Percentiles rank a stretch among this genome's conserved stretches.
Evolutionary conservation across 2,888 invertebrate species (phyloP).

Genomic region (Ochlodes sylvanus): DNA sequence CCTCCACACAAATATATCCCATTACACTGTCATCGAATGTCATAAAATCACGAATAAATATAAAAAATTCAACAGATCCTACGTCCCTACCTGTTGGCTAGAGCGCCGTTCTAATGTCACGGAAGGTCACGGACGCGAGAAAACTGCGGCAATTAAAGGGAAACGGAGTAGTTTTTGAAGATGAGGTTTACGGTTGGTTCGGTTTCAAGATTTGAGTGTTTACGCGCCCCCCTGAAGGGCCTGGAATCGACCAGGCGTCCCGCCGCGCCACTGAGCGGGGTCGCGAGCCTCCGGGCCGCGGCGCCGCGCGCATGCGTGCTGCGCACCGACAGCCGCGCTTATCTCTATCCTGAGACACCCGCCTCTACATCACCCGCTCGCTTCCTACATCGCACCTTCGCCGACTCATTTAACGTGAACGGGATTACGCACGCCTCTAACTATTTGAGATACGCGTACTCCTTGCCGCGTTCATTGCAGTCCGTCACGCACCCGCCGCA

Average conservation of each 20-base stretch:
- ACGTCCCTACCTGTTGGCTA: constrained; percentile 29
- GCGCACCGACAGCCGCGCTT: constrained; percentile 42
- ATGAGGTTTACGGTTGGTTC: constrained; percentile 60
- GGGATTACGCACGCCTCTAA: constrained; percentile 48
- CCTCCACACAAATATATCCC: constrained; percentile 24
- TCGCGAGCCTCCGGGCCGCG: constrained; percentile 64
- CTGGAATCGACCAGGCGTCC: constrained; percentile 81
- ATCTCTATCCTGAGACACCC: constrained; percentile 41
- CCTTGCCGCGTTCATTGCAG: constrained; percentile 33
- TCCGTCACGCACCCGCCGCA: constrained; percentile 50
- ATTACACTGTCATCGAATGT: constrained; percentile 32
- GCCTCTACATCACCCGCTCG: constrained; percentile 52
- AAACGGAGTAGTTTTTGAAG: constrained; percentile 45
- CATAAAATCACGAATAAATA: constrained; percentile 33
- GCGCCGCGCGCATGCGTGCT: constrained; percentile 63
- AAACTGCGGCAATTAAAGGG: constrained; percentile 17
- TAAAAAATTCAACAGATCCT: constrained; percentile 25
- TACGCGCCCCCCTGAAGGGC: constrained; percentile 71
- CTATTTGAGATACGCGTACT: constrained; percentile 40
- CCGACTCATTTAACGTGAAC: constrained; percentile 36
- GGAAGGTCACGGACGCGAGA: constrained; percentile 7
- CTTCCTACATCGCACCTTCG: constrained; percentile 41
- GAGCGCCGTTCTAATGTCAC: not conserved
- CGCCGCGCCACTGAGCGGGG: constrained; percentile 81
- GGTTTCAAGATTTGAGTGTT: constrained; percentile 55